phyloP scores from a whole-genome alignment of 2,113 vertebrate species.

The Ivindomyrus marchei region DNA sequence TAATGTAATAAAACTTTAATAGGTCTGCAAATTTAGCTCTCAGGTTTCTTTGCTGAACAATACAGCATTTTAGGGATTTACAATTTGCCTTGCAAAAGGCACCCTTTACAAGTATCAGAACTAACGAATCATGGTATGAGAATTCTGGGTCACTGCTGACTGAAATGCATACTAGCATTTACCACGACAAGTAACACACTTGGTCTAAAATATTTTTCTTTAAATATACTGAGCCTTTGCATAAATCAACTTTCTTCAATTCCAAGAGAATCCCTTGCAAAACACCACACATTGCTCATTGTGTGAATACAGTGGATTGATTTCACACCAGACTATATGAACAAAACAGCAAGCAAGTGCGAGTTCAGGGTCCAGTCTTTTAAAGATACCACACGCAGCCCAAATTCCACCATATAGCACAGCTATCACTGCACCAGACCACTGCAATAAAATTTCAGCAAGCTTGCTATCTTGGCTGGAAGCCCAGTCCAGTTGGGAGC shows the following conservation, averaged over 20 bases:
- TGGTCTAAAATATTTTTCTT: neutral
- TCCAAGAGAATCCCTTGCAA: neutral
- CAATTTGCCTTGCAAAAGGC: neutral
- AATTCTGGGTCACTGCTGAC: neutral
- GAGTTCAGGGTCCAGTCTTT: neutral
- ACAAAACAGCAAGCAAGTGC: neutral
- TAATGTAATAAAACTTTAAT: neutral
- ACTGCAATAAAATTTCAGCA: conserved; percentile 46
- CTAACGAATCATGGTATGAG: neutral
- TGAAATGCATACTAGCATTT: neutral
- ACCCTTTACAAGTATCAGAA: neutral
- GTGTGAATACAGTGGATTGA: neutral
- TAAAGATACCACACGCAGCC: neutral
- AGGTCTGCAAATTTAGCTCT: neutral
- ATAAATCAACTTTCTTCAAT: neutral
- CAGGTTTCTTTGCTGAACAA: neutral
- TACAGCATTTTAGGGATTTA: neutral
- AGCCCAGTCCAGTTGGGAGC: conserved; percentile 27
- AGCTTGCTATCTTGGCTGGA: neutral
- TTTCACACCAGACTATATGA: neutral
- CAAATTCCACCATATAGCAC: neutral
- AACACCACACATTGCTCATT: neutral
- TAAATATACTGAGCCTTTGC: neutral
- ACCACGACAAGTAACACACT: neutral
- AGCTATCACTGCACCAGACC: conserved; percentile 61